Percentiles rank a stretch among this genome's conserved stretches.
phyloP scores from a whole-genome alignment of 2,888 invertebrate species.

The Anthophora plumipes region DNA sequence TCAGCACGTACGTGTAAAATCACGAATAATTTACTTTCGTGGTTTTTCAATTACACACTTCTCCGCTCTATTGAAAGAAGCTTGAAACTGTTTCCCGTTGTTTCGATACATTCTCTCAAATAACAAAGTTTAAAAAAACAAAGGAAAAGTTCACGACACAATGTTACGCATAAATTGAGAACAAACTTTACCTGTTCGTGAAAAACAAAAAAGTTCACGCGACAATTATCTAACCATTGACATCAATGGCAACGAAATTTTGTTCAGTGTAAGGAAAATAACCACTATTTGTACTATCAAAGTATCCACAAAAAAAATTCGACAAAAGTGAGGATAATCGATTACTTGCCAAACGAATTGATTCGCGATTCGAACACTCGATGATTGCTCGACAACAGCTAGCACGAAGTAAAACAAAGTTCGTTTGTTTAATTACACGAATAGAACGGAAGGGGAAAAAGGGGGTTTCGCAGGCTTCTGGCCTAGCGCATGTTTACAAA shows the following conservation, averaged over 20 bases:
- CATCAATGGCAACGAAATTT: background rate
- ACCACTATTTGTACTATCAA: background rate
- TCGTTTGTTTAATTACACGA: too few relatives aligned
- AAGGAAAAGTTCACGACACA: background rate
- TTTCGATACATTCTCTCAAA: background rate
- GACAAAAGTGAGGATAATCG: too few relatives aligned
- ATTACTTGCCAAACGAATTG: too few relatives aligned
- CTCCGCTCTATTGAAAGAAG: slow-evolving; percentile 14
- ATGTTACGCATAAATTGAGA: slow-evolving; percentile 4
- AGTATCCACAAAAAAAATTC: background rate
- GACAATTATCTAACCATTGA: background rate
- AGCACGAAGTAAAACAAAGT: too few relatives aligned
- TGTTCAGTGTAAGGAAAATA: background rate
- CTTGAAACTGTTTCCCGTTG: slow-evolving; percentile 18
- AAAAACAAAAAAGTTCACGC: background rate
- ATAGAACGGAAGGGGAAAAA: too few relatives aligned
- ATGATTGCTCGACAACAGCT: too few relatives aligned
- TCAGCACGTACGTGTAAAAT: background rate
- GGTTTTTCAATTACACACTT: slow-evolving; percentile 19
- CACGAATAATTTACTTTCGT: background rate
- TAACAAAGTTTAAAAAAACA: slow-evolving; percentile 22
- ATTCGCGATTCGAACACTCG: too few relatives aligned
- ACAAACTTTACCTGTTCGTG: background rate
- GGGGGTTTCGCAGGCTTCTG: too few relatives aligned
- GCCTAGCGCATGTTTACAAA: background rate